A percentile compares a stretch with the other conserved stretches of the same genome.
These are phyloP conservation scores for Quadroppia sp. DNA, from an alignment of 2,888 invertebrate genomes.

Conservation along the genomic window DNA sequence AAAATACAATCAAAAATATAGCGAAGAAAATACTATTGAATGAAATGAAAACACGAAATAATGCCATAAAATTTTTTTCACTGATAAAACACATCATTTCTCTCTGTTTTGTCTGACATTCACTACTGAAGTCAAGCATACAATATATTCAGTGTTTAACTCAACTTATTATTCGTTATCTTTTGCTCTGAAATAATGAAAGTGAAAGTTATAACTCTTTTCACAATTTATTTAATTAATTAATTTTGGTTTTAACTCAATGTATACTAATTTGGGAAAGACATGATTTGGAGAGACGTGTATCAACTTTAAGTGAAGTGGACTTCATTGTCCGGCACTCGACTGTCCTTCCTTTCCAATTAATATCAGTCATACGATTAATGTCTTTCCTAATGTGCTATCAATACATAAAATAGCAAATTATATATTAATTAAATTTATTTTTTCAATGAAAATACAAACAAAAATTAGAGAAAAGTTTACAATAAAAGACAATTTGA, in stretches of 20 bases:
- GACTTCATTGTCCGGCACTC: not conserved
- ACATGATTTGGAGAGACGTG: no score
- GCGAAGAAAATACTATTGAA: constrained; percentile 17
- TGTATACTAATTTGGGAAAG: no score
- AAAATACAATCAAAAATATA: not conserved
- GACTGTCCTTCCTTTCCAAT: not conserved
- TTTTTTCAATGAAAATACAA: no score
- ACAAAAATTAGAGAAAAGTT: no score
- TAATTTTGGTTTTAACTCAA: no score
- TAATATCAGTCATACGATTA: not conserved
- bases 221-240: no score
- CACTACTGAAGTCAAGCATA: no score
- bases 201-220: no score
- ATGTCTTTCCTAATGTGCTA: not conserved
- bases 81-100: constrained; percentile 3
- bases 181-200: not conserved
- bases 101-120: no score
- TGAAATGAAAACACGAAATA: constrained; percentile 14
- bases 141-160: not conserved
- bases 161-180: not conserved
- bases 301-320: not conserved
- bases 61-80: not conserved
- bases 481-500: no score
- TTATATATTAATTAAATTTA: no score
- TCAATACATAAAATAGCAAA: not conserved